These are phyloP conservation scores for Suncus etruscus DNA, from an alignment of 2,113 vertebrate species.

Conservation along the genomic window DNA sequence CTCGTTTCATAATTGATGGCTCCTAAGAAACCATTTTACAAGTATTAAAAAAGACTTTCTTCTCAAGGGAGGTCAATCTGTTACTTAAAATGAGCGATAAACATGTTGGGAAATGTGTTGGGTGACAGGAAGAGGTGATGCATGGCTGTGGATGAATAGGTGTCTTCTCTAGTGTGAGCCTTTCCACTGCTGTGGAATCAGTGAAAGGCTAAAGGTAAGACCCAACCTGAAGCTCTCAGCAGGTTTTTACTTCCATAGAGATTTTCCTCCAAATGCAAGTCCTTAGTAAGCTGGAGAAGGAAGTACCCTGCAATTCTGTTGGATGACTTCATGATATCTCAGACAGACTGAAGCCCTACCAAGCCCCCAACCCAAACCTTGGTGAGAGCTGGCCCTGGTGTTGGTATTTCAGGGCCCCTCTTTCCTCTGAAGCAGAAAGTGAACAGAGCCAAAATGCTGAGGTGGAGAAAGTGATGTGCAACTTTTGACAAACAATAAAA, in stretches of 20 bases:
- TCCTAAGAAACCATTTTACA: constrained; percentile 38
- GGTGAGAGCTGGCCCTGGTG: background rate
- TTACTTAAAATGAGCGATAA: constrained; percentile 48
- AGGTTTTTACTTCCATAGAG: constrained; percentile 47
- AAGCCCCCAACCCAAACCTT: background rate
- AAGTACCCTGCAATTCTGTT: constrained; percentile 53
- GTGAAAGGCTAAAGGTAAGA: constrained; percentile 58
- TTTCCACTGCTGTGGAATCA: constrained; percentile 45
- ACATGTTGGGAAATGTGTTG: constrained; percentile 25
- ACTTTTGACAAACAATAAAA: background rate
- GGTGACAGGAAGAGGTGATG: constrained; percentile 50
- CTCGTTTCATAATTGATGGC: constrained; percentile 5
- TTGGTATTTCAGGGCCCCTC: background rate
- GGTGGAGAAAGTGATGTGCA: constrained; percentile 32
- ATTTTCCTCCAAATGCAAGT: constrained; percentile 53
- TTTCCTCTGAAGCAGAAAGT: constrained; percentile 52
- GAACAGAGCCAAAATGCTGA: constrained; percentile 61
- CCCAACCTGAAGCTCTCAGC: constrained; percentile 16
- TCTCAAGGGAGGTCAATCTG: constrained; percentile 44
- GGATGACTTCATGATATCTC: constrained; percentile 47
- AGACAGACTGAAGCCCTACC: background rate
- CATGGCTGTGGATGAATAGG: constrained; percentile 55
- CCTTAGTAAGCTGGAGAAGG: constrained; percentile 12
- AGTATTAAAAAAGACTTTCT: constrained; percentile 51
- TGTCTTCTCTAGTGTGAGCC: constrained; percentile 39